These are phyloP conservation scores for Microcebus griseorufus DNA, from an alignment of 2,113 vertebrate genomes.

Conservation along the genomic window DNA sequence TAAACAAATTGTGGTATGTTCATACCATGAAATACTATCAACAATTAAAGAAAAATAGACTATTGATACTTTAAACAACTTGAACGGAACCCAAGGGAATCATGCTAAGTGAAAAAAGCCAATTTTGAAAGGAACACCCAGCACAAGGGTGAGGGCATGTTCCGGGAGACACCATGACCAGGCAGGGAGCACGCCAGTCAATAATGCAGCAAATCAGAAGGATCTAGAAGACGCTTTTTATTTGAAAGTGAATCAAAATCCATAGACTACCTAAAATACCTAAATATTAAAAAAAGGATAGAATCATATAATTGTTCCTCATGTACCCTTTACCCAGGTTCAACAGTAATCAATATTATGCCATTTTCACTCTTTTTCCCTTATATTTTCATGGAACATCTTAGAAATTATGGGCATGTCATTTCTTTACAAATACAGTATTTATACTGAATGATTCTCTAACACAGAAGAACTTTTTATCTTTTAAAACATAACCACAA, in stretches of 20 bases:
- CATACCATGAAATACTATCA: not conserved
- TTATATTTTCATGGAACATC: not conserved
- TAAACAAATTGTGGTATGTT: not conserved
- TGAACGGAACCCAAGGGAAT: not conserved
- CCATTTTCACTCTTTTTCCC: too few relatives aligned
- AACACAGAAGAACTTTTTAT: not conserved
- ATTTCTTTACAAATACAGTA: not conserved
- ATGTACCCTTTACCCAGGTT: not conserved
- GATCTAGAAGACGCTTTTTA: not conserved
- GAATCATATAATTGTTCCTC: not conserved
- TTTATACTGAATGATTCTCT: not conserved
- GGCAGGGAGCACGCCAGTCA: rapidly evolving
- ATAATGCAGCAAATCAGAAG: not conserved
- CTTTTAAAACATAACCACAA: not conserved
- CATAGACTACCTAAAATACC: not conserved
- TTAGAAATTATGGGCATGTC: not conserved
- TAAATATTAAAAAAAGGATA: not conserved
- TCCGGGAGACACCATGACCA: too few relatives aligned
- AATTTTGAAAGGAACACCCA: too few relatives aligned
- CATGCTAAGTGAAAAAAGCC: not conserved
- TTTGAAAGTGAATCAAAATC: not conserved
- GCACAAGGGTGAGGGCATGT: rapidly evolving
- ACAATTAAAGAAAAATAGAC: not conserved
- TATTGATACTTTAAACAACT: not conserved
- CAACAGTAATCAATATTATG: not conserved